phyloP scores from a whole-genome alignment of 2,888 invertebrate genomes.

The Acleris laterana region DNA sequence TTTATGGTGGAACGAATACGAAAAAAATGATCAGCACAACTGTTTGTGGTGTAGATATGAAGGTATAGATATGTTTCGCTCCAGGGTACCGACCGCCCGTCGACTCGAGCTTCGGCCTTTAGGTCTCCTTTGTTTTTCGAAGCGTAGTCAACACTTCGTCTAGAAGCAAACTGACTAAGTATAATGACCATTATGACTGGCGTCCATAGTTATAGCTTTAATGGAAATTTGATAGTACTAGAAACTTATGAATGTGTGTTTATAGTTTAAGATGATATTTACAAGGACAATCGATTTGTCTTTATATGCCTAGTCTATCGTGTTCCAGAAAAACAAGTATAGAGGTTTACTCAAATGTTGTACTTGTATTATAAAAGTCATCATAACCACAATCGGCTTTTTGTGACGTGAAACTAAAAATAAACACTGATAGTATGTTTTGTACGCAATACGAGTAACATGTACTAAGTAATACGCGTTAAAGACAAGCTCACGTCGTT shows the following conservation, averaged over 20 bases:
- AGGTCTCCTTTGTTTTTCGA: conserved; percentile 31
- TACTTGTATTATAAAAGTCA: too few relatives aligned
- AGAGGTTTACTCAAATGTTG: too few relatives aligned
- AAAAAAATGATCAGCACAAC: conserved; percentile 65
- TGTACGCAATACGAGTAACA: too few relatives aligned
- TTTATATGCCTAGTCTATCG: too few relatives aligned
- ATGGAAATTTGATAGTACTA: conserved; percentile 17
- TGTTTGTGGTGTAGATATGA: conserved; percentile 63
- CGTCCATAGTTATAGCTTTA: conserved; percentile 18
- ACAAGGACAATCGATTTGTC: too few relatives aligned
- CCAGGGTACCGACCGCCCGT: conserved; percentile 68
- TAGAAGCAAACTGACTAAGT: conserved; percentile 36
- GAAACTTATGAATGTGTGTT: neutral
- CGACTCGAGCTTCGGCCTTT: conserved; percentile 44
- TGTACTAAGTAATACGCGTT: neutral
- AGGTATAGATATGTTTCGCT: conserved; percentile 57
- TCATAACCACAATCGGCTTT: too few relatives aligned
- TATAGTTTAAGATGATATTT: too few relatives aligned
- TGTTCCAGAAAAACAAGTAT: too few relatives aligned
- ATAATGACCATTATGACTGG: conserved; percentile 19
- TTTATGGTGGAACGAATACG: conserved; percentile 68
- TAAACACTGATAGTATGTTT: too few relatives aligned
- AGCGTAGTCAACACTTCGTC: conserved; percentile 59
- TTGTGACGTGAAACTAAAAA: too few relatives aligned
- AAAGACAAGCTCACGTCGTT: conserved; percentile 19